These are phyloP conservation scores for Callosobruchus maculatus DNA, from an alignment of 2,888 invertebrate species.

Conservation along the genomic window DNA sequence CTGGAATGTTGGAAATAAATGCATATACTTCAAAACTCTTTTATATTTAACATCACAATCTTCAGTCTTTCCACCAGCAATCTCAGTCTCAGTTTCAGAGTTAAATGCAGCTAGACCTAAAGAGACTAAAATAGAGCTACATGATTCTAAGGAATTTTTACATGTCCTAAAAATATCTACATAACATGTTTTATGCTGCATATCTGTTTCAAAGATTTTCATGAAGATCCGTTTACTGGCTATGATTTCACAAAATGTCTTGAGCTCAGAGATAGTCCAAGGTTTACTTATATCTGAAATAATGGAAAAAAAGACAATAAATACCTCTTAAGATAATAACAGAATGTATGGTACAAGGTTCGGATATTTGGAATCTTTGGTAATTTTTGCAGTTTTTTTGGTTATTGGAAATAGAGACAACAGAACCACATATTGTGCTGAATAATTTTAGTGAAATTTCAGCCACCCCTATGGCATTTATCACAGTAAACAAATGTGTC, in stretches of 20 bases:
- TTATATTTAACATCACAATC: constrained; percentile 6
- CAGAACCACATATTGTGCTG: no score
- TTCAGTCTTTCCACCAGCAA: constrained; percentile 3
- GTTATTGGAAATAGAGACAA: no score
- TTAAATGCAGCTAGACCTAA: constrained; percentile 4
- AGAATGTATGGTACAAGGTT: no score
- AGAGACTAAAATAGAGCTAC: constrained; percentile 6
- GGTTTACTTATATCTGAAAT: constrained; percentile 11
- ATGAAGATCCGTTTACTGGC: constrained; percentile 4
- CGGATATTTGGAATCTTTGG: no score
- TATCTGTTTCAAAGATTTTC: constrained; percentile 10
- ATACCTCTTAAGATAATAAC: no score
- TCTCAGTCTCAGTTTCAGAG: not conserved
- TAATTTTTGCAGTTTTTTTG: no score
- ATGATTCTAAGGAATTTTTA: not conserved
- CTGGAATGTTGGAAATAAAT: constrained; percentile 16
- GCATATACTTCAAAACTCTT: constrained; percentile 12
- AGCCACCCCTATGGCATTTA: no score
- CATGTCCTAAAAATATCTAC: constrained; percentile 2
- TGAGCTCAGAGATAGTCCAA: constrained; percentile 11
- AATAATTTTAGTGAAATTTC: no score
- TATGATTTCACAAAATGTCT: constrained; percentile 7
- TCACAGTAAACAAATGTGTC: no score
- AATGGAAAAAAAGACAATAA: no score
- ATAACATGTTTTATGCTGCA: constrained; percentile 7